Evolutionary conservation across 2,888 invertebrate species (phyloP), one percentile per base, ranked within the genome.

Genomic region (Diaphora mendica): DNA sequence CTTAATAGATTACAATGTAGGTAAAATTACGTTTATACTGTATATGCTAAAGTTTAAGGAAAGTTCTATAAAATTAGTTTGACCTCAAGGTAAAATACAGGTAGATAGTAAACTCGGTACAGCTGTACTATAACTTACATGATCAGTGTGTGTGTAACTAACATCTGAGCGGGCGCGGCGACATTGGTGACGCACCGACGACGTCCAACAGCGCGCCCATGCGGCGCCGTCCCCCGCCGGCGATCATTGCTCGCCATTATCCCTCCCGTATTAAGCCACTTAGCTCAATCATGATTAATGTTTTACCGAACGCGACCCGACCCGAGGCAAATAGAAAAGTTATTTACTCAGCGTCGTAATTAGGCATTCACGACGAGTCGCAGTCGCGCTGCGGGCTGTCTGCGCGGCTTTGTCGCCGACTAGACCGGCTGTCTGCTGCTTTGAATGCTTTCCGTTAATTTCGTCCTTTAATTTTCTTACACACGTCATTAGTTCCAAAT

Each of bases 251-350:
- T 91, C 90, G 92, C 92, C 93, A 94, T 95, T 94, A 95, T 94
- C 93, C 95, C 92, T 91, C 93, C 92, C 92, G 93, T 95, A 96
- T 95, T 96, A 94, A 96, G 95, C 96, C 96, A 96, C 96, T 96
- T 95, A 96, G 95, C 93, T 95, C 95, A 94, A 95, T 95, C 96
- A 95, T 96, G 96, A 96, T 96, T 96, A 95, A 95, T 95, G 95
- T 93, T 95, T 92, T 91, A 93, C 93, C 93, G 94, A 94, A 94
- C 92, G 91, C 93, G 90, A 91, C 91, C 91, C 93, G 91, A 92
- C 90, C 91, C 91, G 89, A 82, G 88, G 93, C 93, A 94, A 95
- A 95, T 95, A 95, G 94, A 95, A 95, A 95, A 94, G 91, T 93
- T 95, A 95, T 95, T 95, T 95, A 93, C 95, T 93, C 91, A 87